These are phyloP conservation scores for Notospermus geniculatus DNA, from an alignment of 1,140 invertebrate species.

Conservation along the genomic window DNA sequence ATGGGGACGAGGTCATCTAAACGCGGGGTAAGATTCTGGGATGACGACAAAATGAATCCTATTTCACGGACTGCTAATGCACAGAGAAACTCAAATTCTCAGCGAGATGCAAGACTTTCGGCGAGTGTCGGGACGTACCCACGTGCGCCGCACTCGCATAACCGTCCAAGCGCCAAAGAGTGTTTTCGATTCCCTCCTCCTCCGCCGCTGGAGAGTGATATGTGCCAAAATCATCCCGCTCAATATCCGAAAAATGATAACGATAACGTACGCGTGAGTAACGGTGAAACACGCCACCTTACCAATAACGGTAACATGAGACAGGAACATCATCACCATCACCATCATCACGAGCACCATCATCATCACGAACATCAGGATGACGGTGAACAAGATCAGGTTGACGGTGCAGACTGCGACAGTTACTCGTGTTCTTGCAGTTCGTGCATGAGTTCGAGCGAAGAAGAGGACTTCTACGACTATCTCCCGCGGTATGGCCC, in stretches of 20 bases:
- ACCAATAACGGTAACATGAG: no score
- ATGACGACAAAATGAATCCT: conserved; percentile 26
- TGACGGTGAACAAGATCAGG: background rate
- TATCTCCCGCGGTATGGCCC: conserved; percentile 65
- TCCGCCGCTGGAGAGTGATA: conserved; percentile 5
- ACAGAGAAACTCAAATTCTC: conserved; percentile 1
- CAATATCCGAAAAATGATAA: no score
- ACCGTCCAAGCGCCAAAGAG: conserved; percentile 9
- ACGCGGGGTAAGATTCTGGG: conserved; percentile 5
- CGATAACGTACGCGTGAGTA: background rate
- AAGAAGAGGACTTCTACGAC: conserved; percentile 70
- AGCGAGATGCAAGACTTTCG: conserved; percentile 12
- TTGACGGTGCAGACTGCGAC: conserved; percentile 21
- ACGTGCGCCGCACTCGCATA: conserved; percentile 9
- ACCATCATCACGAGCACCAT: background rate
- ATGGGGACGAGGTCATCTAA: background rate
- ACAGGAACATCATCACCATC: no score
- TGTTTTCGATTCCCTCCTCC: conserved; percentile 4
- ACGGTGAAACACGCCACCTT: no score
- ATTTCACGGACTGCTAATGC: conserved; percentile 18
- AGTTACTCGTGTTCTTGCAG: conserved; percentile 65
- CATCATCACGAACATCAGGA: background rate
- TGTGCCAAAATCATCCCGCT: background rate
- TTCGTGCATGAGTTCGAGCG: conserved; percentile 76
- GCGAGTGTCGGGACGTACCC: conserved; percentile 13